These are phyloP conservation scores for Dynastes grantii DNA, from an alignment of 2,888 invertebrate species.

Conservation along the genomic window DNA sequence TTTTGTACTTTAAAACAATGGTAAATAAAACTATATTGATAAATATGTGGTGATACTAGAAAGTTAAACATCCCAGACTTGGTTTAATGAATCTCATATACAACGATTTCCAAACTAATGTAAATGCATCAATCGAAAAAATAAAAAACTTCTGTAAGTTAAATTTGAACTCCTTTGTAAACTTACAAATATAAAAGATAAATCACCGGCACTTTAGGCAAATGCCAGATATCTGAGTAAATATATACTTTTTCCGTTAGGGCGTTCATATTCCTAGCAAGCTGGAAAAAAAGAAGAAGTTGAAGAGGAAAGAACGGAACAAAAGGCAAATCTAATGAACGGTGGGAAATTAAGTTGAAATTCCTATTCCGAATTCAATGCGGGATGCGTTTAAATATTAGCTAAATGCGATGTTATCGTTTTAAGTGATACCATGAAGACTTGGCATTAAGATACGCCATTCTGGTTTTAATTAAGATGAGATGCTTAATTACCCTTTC, in stretches of 20 bases:
- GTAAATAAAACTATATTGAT: no score
- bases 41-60: no score
- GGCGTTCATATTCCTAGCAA: conserved; percentile 15
- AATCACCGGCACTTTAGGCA: no score
- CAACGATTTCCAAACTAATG: no score
- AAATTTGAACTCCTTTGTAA: no score
- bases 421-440: conserved; percentile 65
- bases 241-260: conserved; percentile 9
- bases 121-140: no score
- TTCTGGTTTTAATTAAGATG: conserved; percentile 67
- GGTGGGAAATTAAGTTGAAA: conserved; percentile 57
- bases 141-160: no score
- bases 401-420: conserved; percentile 63
- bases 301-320: conserved; percentile 44
- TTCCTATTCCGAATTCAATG: conserved; percentile 68
- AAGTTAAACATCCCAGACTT: no score
- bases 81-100: no score
- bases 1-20: no score
- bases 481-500: conserved; percentile 66
- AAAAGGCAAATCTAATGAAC: conserved; percentile 53
- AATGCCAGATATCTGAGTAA: not conserved
- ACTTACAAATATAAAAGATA: no score
- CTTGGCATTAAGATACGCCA: conserved; percentile 65
- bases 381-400: conserved; percentile 65
- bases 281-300: conserved; percentile 6